These are phyloP conservation scores for Chelon labrosus DNA, from an alignment of 2,797 vertebrate genomes.

Conservation along the genomic window DNA sequence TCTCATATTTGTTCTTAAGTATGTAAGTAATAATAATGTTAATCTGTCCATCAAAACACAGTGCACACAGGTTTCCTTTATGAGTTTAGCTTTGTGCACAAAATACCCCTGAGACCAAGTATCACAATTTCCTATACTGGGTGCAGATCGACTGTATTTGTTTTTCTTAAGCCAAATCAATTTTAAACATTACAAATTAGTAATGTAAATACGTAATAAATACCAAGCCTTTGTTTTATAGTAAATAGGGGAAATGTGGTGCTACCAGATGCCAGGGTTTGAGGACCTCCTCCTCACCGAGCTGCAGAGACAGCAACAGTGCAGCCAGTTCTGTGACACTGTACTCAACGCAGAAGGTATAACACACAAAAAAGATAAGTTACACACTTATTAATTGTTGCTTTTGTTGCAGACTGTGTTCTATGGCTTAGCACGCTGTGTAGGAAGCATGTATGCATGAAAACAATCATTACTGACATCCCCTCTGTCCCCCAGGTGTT, in stretches of 20 bases:
- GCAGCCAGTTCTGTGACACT: conserved; percentile 82
- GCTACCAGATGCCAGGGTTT: conserved; percentile 76
- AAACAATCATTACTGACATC: background rate
- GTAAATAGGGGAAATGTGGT: conserved; percentile 73
- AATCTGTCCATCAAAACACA: too few species aligned
- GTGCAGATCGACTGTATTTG: background rate
- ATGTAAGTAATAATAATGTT: too few species aligned
- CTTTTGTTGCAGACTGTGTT: too few species aligned
- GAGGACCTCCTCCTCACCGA: conserved; percentile 75
- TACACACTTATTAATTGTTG: too few species aligned
- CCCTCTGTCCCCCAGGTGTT: conserved; percentile 69
- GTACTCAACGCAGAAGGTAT: conserved; percentile 81
- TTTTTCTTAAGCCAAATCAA: background rate
- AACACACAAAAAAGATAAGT: background rate
- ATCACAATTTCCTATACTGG: background rate
- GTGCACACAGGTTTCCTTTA: background rate
- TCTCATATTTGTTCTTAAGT: too few species aligned
- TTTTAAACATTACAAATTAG: background rate
- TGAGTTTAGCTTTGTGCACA: too few species aligned
- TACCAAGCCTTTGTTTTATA: conserved; percentile 1
- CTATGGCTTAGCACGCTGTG: background rate
- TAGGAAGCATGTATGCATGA: background rate
- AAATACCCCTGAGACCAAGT: background rate
- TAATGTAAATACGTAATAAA: too few species aligned
- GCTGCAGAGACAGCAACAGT: conserved; percentile 83